These are phyloP conservation scores for Silurus lanzhouensis DNA, from an alignment of 2,797 vertebrate genomes.

Conservation along the genomic window DNA sequence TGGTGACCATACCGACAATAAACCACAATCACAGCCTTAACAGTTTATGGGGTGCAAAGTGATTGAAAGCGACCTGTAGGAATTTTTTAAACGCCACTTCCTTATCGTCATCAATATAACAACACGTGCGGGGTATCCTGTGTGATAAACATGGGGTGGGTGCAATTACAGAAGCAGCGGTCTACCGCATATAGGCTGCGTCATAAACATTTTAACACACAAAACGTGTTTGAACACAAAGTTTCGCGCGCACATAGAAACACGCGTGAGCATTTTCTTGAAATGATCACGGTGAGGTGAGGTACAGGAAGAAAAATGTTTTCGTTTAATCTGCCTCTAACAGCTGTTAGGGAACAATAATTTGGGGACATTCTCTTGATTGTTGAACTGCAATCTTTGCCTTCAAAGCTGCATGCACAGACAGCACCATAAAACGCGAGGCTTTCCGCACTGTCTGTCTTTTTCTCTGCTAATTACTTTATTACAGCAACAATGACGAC, in stretches of 20 bases:
- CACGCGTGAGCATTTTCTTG: slow-evolving; percentile 10
- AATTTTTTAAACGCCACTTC: slow-evolving; percentile 44
- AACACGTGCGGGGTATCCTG: slow-evolving; percentile 21
- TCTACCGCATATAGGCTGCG: slow-evolving; percentile 35
- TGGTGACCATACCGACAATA: slow-evolving; percentile 76
- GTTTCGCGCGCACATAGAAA: background rate
- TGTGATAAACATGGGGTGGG: slow-evolving; percentile 15
- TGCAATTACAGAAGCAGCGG: slow-evolving; percentile 43
- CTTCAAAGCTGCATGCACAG: slow-evolving; percentile 83
- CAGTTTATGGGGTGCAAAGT: slow-evolving; percentile 84
- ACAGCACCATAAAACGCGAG: slow-evolving; percentile 81
- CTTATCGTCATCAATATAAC: slow-evolving; percentile 48
- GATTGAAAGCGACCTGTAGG: slow-evolving; percentile 54
- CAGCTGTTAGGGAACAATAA: slow-evolving; percentile 28
- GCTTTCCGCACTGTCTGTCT: slow-evolving; percentile 82
- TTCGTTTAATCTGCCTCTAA: slow-evolving; percentile 10
- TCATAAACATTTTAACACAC: slow-evolving; percentile 39
- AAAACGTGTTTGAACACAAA: slow-evolving; percentile 20
- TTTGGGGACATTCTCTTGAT: slow-evolving; percentile 13
- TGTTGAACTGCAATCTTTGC: background rate
- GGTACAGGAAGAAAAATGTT: slow-evolving; percentile 7
- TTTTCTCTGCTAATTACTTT: slow-evolving; percentile 91
- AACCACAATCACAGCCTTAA: slow-evolving; percentile 86
- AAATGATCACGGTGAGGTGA: background rate
- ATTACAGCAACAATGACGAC: slow-evolving; percentile 87